Evolutionary conservation across 2,113 vertebrate species (phyloP).

Genomic region (Setophaga kirtlandii): DNA sequence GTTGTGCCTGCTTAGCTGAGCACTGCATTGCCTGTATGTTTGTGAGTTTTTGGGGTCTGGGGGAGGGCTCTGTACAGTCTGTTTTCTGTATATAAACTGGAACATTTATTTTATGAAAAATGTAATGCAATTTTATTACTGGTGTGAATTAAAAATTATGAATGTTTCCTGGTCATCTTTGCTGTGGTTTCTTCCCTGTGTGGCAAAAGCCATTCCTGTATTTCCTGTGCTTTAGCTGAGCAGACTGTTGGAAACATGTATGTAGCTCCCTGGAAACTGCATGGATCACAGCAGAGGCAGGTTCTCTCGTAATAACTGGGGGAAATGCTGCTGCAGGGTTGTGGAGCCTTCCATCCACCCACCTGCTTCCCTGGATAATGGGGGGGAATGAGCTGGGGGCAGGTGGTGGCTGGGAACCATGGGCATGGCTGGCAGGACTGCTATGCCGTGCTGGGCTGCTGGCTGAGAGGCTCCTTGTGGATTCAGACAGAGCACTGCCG

Average conservation of each 20-base stretch:
- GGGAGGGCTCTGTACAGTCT: conserved; percentile 98
- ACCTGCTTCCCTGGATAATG: rapidly evolving
- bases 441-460: background rate
- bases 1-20: conserved; percentile 94
- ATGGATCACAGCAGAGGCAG: background rate
- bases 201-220: background rate
- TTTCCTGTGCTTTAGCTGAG: background rate
- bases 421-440: rapidly evolving
- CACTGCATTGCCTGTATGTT: conserved; percentile 95
- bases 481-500: background rate
- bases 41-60: conserved; percentile 89
- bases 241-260: background rate
- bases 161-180: conserved; percentile 80
- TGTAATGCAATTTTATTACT: conserved; percentile 99
- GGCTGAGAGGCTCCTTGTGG: background rate
- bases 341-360: background rate
- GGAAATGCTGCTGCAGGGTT: background rate
- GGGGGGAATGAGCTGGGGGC: background rate
- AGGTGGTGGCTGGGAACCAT: background rate
- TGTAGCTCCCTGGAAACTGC: background rate
- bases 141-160: conserved; percentile 98
- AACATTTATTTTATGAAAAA: conserved; percentile 99
- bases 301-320: background rate
- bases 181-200: conserved; percentile 31
- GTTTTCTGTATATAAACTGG: conserved; percentile 99